phyloP scores from a whole-genome alignment of 2,113 vertebrate genomes.

The Sapajus apella region DNA sequence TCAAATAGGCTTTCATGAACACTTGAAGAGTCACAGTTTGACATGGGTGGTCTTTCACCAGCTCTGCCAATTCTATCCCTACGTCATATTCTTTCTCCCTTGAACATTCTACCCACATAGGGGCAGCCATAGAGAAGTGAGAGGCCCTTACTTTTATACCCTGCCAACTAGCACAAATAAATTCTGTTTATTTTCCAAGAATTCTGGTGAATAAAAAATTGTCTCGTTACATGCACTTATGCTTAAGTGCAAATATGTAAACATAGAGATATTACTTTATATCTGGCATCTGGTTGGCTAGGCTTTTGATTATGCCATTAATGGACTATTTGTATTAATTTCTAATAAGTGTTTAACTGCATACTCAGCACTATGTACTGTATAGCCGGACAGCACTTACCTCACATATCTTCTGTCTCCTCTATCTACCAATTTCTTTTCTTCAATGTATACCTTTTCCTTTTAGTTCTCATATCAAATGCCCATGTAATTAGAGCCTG shows the following conservation, averaged over 20 bases:
- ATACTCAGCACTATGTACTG: neutral
- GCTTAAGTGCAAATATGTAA: neutral
- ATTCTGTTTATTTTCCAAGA: neutral
- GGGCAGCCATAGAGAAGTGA: neutral
- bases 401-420: neutral
- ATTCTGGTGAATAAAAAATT: neutral
- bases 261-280: neutral
- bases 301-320: neutral
- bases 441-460: neutral
- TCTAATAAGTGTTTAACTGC: neutral
- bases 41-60: neutral
- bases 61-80: neutral
- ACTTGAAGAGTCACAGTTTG: neutral
- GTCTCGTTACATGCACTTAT: neutral
- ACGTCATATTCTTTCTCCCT: neutral
- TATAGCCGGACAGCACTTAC: neutral
- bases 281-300: neutral
- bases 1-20: neutral
- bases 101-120: neutral
- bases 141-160: neutral
- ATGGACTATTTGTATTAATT: neutral
- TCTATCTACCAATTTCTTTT: neutral
- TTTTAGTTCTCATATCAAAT: neutral
- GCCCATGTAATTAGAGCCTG: neutral
- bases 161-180: neutral